Conservation (phyloP, 2,888 invertebrate species). For the Phrixothrix hirtus region DNA sequence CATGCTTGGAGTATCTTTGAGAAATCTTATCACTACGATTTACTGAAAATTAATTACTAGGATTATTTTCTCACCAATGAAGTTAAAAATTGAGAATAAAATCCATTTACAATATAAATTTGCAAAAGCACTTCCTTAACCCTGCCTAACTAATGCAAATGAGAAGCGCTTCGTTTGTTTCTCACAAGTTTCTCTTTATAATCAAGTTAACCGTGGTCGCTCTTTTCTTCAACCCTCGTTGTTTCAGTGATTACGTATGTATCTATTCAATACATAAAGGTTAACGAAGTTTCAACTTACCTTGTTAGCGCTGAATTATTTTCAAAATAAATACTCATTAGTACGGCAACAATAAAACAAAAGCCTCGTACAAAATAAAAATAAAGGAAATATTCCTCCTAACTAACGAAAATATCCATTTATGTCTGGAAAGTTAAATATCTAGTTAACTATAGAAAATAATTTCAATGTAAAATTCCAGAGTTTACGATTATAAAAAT, state of each 20-base stretch:
- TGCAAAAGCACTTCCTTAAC: slow-evolving; percentile 39
- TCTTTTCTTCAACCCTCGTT: slow-evolving; percentile 33
- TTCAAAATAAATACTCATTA: slow-evolving; percentile 1
- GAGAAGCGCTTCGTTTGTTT: slow-evolving; percentile 41
- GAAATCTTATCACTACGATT: neutral
- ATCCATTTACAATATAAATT: slow-evolving; percentile 37
- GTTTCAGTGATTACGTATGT: slow-evolving; percentile 39
- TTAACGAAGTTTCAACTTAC: slow-evolving; percentile 39
- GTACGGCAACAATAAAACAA: neutral
- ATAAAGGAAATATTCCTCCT: too few relatives aligned
- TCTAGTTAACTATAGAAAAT: slow-evolving; percentile 5
- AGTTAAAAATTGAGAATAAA: slow-evolving; percentile 32
- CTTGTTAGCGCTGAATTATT: slow-evolving; percentile 17
- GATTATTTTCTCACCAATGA: slow-evolving; percentile 18
- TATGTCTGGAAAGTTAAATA: slow-evolving; percentile 1
- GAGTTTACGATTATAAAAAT: neutral
- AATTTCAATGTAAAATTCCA: neutral
- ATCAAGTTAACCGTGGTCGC: slow-evolving; percentile 40
- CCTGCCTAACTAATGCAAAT: slow-evolving; percentile 44
- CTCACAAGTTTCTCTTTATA: slow-evolving; percentile 44
- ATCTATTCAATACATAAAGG: slow-evolving; percentile 40
- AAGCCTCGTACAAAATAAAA: neutral
- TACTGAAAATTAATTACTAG: slow-evolving; percentile 23
- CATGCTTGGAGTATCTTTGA: neutral
- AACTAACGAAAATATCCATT: slow-evolving; percentile 7